Conservation (phyloP, 2,888 invertebrate genomes). For the Ennomos quercinarius region DNA sequence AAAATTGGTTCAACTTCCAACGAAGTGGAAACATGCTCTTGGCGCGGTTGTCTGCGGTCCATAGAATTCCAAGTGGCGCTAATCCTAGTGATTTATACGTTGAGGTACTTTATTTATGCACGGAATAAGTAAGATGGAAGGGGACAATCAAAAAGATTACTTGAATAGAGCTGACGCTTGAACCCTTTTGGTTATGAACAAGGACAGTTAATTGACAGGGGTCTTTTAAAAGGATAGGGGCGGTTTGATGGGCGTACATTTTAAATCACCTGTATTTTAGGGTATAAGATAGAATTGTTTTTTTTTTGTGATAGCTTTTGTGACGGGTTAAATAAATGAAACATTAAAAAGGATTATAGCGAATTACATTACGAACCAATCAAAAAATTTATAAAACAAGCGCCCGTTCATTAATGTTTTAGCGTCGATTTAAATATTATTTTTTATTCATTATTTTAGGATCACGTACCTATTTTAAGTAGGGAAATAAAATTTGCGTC, state of each 20-base stretch:
- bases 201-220: constrained; percentile 28
- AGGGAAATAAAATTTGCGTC: too few relatives aligned
- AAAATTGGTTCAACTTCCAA: background rate
- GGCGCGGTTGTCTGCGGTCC: constrained; percentile 2
- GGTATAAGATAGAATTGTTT: background rate
- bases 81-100: constrained; percentile 35
- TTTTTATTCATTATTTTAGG: too few relatives aligned
- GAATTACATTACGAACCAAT: too few relatives aligned
- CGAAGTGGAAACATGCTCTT: background rate
- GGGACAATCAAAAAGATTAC: constrained; percentile 36
- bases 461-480: too few relatives aligned
- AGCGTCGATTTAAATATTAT: too few relatives aligned
- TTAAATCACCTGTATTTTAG: constrained; percentile 7
- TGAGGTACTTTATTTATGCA: constrained; percentile 38
- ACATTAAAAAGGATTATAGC: too few relatives aligned
- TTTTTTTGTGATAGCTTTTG: background rate
- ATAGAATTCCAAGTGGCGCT: constrained; percentile 33
- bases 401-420: too few relatives aligned
- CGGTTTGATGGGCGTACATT: constrained; percentile 9
- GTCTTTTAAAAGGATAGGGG: constrained; percentile 6
- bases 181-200: constrained; percentile 26
- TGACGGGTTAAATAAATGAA: too few relatives aligned
- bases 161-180: constrained; percentile 21
- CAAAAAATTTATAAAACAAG: too few relatives aligned
- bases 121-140: constrained; percentile 35